A percentile compares a stretch with the other conserved stretches of the same genome.
These are phyloP conservation scores for Porphyrio hochstetteri DNA, from an alignment of 2,113 vertebrate genomes.

Conservation along the genomic window DNA sequence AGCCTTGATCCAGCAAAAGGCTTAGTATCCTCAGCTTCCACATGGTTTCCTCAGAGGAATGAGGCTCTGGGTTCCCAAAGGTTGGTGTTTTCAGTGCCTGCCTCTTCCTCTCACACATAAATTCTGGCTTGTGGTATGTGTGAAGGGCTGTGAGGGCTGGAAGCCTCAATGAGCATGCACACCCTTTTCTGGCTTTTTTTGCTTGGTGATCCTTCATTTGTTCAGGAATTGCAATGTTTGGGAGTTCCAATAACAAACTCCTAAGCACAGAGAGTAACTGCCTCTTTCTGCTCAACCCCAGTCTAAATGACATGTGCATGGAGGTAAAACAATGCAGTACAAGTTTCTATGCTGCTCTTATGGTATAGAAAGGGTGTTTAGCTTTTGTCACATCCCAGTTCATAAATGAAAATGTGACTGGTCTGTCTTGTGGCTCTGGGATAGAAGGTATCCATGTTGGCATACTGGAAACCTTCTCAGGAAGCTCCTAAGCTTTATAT, in stretches of 20 bases:
- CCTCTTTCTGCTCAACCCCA: background rate
- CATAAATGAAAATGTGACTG: background rate
- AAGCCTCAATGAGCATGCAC: background rate
- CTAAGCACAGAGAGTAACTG: background rate
- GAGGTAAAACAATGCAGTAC: background rate
- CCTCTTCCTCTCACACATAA: background rate
- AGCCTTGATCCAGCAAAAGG: background rate
- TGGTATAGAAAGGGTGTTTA: background rate
- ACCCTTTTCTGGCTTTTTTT: background rate
- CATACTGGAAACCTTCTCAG: background rate
- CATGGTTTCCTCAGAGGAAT: background rate
- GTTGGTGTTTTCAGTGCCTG: background rate
- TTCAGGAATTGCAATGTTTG: background rate
- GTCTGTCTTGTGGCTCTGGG: no score
- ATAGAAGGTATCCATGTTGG: no score
- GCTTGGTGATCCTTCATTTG: background rate
- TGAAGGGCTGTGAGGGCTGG: background rate
- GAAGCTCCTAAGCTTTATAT: background rate
- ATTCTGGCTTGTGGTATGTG: background rate
- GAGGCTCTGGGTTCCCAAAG: background rate
- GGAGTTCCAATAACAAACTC: slow-evolving; percentile 14
- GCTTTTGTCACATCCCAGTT: background rate
- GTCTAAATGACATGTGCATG: background rate
- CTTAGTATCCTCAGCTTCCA: background rate
- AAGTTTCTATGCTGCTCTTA: background rate